Percentiles rank a stretch among this genome's conserved stretches.
These are phyloP conservation scores for Anolis apletophallus DNA, from an alignment of 2,797 vertebrate genomes.

Conservation along the genomic window DNA sequence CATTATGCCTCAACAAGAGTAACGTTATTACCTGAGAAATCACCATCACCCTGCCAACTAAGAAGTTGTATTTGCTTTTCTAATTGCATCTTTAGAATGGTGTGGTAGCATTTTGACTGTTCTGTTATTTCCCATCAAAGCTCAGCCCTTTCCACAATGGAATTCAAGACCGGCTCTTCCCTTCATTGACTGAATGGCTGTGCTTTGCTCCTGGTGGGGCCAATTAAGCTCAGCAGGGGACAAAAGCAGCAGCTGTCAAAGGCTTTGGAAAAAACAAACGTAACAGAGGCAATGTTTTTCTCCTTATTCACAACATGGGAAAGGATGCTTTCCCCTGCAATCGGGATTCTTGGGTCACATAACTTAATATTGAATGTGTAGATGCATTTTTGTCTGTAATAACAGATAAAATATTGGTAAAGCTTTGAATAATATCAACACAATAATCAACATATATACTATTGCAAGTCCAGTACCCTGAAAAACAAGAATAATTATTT, in stretches of 20 bases:
- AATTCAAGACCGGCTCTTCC: constrained; percentile 11
- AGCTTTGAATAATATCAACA: neutral
- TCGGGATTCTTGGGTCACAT: constrained; percentile 9
- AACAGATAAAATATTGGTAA: neutral
- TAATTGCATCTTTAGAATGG: constrained; percentile 7
- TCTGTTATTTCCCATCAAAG: constrained; percentile 2
- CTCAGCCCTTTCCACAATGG: constrained; percentile 20
- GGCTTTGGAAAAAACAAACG: constrained; percentile 13
- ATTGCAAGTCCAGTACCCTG: rapidly evolving
- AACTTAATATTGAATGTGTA: constrained; percentile 23
- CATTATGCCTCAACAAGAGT: neutral
- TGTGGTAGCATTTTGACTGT: neutral
- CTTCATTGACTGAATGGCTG: constrained; percentile 27
- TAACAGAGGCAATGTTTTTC: constrained; percentile 35
- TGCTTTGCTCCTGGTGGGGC: constrained; percentile 38
- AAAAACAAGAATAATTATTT: neutral
- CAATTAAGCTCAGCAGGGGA: constrained; percentile 46
- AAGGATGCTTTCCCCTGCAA: neutral
- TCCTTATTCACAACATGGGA: constrained; percentile 23
- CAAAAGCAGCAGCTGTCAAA: constrained; percentile 33
- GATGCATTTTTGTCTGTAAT: constrained; percentile 10
- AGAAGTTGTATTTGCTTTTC: neutral
- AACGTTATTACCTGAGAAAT: neutral
- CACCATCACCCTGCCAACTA: neutral
- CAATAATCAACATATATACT: neutral